Percentiles rank a stretch among this genome's conserved stretches.
phyloP scores from a whole-genome alignment of 2,113 vertebrate species.

The Puntigrus tetrazona region DNA sequence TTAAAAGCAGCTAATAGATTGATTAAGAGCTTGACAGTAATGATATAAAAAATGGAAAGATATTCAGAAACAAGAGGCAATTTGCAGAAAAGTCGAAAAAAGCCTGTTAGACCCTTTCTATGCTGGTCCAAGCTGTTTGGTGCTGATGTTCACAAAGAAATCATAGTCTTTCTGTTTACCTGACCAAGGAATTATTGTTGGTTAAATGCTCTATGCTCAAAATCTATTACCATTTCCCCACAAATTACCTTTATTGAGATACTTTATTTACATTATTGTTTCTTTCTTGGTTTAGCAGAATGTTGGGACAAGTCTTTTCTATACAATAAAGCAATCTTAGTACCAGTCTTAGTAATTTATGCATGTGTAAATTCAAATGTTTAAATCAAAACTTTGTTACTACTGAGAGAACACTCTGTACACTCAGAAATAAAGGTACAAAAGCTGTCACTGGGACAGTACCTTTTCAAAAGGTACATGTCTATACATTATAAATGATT shows the following conservation, averaged over 20 bases:
- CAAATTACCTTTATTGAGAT: neutral
- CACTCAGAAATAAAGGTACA: too few relatives aligned
- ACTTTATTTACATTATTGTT: neutral
- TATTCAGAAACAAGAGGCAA: neutral
- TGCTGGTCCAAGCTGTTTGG: neutral
- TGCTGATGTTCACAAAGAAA: neutral
- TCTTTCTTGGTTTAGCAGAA: neutral
- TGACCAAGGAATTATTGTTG: neutral
- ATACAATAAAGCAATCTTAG: neutral
- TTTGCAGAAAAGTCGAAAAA: neutral
- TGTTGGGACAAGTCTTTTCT: neutral
- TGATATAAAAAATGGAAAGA: neutral
- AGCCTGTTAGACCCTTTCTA: neutral
- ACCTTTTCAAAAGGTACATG: too few relatives aligned
- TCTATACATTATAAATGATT: too few relatives aligned
- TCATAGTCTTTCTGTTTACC: neutral
- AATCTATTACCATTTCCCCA: neutral
- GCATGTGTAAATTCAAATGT: neutral
- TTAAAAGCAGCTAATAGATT: constrained; percentile 51
- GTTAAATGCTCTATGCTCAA: neutral
- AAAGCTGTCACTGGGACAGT: too few relatives aligned
- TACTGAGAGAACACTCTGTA: too few relatives aligned
- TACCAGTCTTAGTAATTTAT: neutral
- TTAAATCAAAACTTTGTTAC: neutral
- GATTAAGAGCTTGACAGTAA: constrained; percentile 51